Evolutionary conservation across 1,140 invertebrate species (phyloP), one percentile per base, ranked within the genome.

Genomic region (Pseudomyrmex cubaensis): DNA sequence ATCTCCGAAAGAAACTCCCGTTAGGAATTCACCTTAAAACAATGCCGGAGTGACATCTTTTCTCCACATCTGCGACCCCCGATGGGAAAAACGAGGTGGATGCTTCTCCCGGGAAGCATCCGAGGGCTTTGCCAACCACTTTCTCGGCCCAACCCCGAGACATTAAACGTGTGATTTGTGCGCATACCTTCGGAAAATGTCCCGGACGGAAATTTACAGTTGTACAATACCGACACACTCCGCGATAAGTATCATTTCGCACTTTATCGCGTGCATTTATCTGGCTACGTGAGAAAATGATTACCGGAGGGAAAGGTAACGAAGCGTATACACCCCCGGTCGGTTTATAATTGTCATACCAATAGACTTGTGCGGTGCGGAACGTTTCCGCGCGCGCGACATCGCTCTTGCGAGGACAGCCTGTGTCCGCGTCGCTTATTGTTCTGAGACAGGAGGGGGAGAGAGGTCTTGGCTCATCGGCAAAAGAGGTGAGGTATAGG

Each of bases 21-120:
- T 92, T 88, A 91, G 91, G 91, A 92, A 92, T 92, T 86, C 7
- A 35, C 73, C 25, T 90, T 92, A 91, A 93, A 92, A 93, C 92
- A 93, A 93, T 92, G 89, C 88, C 44, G 86, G 87, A 25, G 87
- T 92, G 92, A 93, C 91, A 92, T 89, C 87, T 89, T 82, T 64
- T 75, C 85, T 75, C 64, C 61, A 75, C 66, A 35, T 35, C 77
- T 74, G 48, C 61, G 64, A 56, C 46, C 56, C 74, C 63, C 61
- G 66, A 54, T 56, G 70, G 70, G 64, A 87, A 83, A 70, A 83
- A 50, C 46, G 52, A 54, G 50, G 84, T 69, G 76, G 86, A 89
- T 84, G 85, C 87, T 88, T 88, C 83, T 91, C 91, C 0, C 2
- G 90, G 89, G 89, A 89, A 86, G 88, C 86, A 70, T 50, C 80